Evolutionary conservation across 2,113 vertebrate species (phyloP), one percentile per base, ranked within the genome.

Genomic region (Machaerirhynchus nigripectus): DNA sequence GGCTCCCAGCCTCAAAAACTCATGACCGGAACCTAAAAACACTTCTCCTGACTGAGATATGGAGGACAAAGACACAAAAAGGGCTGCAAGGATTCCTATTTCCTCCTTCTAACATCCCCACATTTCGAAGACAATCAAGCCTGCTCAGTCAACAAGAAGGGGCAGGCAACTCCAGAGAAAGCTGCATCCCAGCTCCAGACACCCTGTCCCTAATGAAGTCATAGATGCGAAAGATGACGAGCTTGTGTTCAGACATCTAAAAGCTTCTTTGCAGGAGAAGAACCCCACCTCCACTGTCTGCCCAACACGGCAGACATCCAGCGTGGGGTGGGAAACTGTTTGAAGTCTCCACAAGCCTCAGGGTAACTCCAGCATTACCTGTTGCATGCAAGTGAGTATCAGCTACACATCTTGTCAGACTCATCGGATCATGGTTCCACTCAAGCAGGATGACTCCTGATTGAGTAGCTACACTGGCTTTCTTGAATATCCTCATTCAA

Each of bases 281-380:
- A 80, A 94, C 90, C 68, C 85, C 94, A 88, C 94, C 90, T 95
- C 1, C 2, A 31, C 65, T 76, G 88, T 95, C 94, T 97, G 90
- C 95, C 78, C 65, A 79, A 42, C 57, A 60, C 3, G 0, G 84
- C 92, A 96, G 88, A 88, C 67, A 5, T 28, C 50, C 26, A 21
- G 73, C 50, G 88, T 15, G 18, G 94, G 50, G 68, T 92, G 83
- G 88, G 79, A 97, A 93, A 69, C 53, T 53, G 81, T 95, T 61
- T 95, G 95, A 95, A 93, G 92, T 74, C 71, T 95, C 76, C 76
- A 40, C 33, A 77, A 90, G 96, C 96, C 95, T 76, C 88, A 78
- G 95, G 95, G 83, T 92, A 92, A 86, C 88, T 74, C 35, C 65
- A 52, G 74, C 81, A 64, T 39, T 78, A 87, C 37, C 60, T 71